Conservation (phyloP, 2,797 vertebrate genomes). For the Poeciliopsis presidionis region DNA sequence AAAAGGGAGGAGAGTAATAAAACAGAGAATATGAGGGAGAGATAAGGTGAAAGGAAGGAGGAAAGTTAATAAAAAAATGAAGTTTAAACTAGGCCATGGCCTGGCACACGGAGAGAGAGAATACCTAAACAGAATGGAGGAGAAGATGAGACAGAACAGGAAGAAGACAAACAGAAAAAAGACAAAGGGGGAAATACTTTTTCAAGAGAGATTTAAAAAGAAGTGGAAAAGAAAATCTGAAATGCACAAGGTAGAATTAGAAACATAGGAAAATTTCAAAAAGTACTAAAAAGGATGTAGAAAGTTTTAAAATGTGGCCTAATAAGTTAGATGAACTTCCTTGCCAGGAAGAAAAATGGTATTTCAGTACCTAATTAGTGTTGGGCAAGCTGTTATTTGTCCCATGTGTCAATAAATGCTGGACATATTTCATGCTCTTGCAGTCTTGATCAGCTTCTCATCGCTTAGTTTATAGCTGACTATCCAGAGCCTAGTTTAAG, state of each 20-base stretch:
- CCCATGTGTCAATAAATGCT: constrained; percentile 57
- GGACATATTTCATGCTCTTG: constrained; percentile 56
- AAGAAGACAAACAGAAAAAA: constrained; percentile 23
- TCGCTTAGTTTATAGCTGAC: constrained; percentile 34
- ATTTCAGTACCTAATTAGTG: constrained; percentile 61
- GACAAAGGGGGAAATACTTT: constrained; percentile 1
- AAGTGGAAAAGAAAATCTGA: neutral
- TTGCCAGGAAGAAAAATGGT: constrained; percentile 48
- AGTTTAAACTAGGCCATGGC: constrained; percentile 70
- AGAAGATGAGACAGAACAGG: constrained; percentile 11
- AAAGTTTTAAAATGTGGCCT: constrained; percentile 43
- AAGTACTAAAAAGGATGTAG: neutral
- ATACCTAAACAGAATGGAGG: constrained; percentile 7
- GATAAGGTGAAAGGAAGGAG: constrained; percentile 34
- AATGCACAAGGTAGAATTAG: constrained; percentile 5
- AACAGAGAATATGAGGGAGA: constrained; percentile 16
- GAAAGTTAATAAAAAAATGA: constrained; percentile 54
- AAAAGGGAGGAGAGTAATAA: neutral
- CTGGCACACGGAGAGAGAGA: constrained; percentile 45
- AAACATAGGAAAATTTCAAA: constrained; percentile 13
- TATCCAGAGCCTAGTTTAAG: constrained; percentile 35
- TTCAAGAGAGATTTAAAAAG: constrained; percentile 11
- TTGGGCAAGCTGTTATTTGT: constrained; percentile 64
- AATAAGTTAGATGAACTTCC: constrained; percentile 14
- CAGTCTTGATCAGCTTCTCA: constrained; percentile 51